phyloP scores from a whole-genome alignment of 2,888 invertebrate genomes.

The Silvanus unidentatus region DNA sequence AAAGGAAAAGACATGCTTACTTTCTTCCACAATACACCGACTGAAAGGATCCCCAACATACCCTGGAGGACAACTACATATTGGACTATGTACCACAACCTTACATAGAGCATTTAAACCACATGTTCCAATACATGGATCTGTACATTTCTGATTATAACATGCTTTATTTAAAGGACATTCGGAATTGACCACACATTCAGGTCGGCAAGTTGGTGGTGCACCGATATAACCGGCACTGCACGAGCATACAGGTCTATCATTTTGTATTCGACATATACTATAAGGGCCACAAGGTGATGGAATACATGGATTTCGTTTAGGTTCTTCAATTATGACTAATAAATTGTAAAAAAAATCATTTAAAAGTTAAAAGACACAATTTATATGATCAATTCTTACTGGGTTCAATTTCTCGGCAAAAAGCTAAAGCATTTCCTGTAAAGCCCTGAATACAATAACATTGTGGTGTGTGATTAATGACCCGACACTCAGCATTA shows the following conservation, averaged over 20 bases:
- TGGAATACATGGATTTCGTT: slow-evolving; percentile 64
- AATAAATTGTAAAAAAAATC: slow-evolving; percentile 15
- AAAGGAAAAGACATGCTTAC: slow-evolving; percentile 48
- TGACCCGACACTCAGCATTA: slow-evolving; percentile 68
- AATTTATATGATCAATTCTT: slow-evolving; percentile 23
- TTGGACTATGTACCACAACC: slow-evolving; percentile 73
- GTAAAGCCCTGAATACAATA: slow-evolving; percentile 65
- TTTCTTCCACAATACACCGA: slow-evolving; percentile 59
- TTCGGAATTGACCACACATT: slow-evolving; percentile 73
- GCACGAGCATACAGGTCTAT: slow-evolving; percentile 73
- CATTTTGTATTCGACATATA: slow-evolving; percentile 64
- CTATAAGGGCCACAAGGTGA: slow-evolving; percentile 77
- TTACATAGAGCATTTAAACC: slow-evolving; percentile 72
- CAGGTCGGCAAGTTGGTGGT: slow-evolving; percentile 71
- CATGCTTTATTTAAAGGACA: slow-evolving; percentile 71
- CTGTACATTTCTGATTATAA: slow-evolving; percentile 68
- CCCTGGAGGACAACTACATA: slow-evolving; percentile 66
- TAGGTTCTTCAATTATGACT: slow-evolving; percentile 43
- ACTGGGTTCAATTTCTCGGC: slow-evolving; percentile 43
- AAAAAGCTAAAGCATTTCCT: slow-evolving; percentile 66
- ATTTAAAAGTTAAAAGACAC: neutral
- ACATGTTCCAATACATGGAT: slow-evolving; percentile 72
- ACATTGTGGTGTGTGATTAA: slow-evolving; percentile 73
- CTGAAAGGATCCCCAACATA: slow-evolving; percentile 73
- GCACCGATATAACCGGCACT: slow-evolving; percentile 65